phyloP scores from a whole-genome alignment of 2,888 invertebrate species.

The Pinctada fucata region DNA sequence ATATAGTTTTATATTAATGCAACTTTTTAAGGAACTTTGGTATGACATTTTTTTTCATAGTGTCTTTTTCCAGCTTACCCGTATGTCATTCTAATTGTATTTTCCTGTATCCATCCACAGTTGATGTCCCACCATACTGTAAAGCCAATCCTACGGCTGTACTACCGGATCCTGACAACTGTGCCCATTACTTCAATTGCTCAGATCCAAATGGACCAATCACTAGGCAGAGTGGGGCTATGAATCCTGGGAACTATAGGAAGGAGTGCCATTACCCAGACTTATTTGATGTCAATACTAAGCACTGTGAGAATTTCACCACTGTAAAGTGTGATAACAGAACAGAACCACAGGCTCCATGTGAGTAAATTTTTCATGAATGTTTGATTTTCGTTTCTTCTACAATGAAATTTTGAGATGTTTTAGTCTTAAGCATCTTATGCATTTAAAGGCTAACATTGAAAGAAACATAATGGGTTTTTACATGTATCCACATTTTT shows the following conservation, averaged over 20 bases:
- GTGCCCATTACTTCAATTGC: slow-evolving; percentile 54
- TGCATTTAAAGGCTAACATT: too few relatives aligned
- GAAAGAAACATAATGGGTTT: too few relatives aligned
- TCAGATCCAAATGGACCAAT: slow-evolving; percentile 20
- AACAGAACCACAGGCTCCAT: slow-evolving; percentile 45
- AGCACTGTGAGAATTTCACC: slow-evolving; percentile 43
- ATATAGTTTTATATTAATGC: too few relatives aligned
- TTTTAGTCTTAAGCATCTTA: too few relatives aligned
- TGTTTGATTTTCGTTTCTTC: too few relatives aligned
- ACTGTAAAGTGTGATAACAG: slow-evolving; percentile 40
- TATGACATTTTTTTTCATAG: neutral
- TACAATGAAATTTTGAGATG: too few relatives aligned
- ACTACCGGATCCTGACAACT: slow-evolving; percentile 39
- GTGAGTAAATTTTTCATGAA: slow-evolving; percentile 26
- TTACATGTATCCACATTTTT: too few relatives aligned
- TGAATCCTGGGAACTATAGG: slow-evolving; percentile 33
- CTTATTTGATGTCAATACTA: slow-evolving; percentile 46
- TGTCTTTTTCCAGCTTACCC: neutral
- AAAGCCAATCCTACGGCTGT: slow-evolving; percentile 42
- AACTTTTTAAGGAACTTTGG: neutral
- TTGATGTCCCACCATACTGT: slow-evolving; percentile 49
- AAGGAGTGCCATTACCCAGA: slow-evolving; percentile 54
- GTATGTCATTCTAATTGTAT: neutral
- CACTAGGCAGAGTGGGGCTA: neutral
- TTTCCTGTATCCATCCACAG: slow-evolving; percentile 16